These are phyloP conservation scores for Sphenodon punctatus DNA, from an alignment of 2,797 vertebrate genomes.

Conservation along the genomic window DNA sequence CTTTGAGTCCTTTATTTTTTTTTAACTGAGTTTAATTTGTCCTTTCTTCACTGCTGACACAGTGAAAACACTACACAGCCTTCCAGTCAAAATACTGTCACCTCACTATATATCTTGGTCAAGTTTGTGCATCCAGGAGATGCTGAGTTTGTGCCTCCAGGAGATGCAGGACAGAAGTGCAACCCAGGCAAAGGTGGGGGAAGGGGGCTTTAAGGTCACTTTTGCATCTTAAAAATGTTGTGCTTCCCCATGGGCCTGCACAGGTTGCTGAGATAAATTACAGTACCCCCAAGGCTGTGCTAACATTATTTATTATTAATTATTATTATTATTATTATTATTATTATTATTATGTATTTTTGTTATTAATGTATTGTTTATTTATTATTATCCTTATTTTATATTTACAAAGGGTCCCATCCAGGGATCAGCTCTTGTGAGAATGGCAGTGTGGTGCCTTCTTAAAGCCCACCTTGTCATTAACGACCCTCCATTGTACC, in stretches of 20 bases:
- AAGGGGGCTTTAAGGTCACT: neutral
- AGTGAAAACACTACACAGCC: neutral
- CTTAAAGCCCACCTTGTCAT: no score
- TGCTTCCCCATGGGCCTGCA: neutral
- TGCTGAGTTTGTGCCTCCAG: neutral
- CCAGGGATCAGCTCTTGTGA: no score
- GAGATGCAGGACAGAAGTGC: neutral
- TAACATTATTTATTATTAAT: no score
- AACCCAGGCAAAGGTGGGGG: neutral
- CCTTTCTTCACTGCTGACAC: constrained; percentile 14
- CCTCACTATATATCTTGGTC: neutral
- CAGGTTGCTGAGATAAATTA: neutral
- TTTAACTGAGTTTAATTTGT: neutral
- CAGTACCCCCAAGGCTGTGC: neutral
- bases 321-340: no score
- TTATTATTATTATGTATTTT: no score
- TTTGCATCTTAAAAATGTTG: accelerated
- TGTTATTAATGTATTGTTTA: no score
- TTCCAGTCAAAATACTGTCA: constrained; percentile 15
- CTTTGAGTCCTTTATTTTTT: neutral
- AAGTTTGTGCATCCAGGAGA: constrained; percentile 14
- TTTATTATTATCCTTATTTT: no score
- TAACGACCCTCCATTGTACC: no score
- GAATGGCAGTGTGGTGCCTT: no score
- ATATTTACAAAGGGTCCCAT: no score